A percentile compares a stretch with the other conserved stretches of the same genome.
These are phyloP conservation scores for Lutjanus argentimaculatus DNA, from an alignment of 2,797 vertebrate genomes.

Conservation along the genomic window DNA sequence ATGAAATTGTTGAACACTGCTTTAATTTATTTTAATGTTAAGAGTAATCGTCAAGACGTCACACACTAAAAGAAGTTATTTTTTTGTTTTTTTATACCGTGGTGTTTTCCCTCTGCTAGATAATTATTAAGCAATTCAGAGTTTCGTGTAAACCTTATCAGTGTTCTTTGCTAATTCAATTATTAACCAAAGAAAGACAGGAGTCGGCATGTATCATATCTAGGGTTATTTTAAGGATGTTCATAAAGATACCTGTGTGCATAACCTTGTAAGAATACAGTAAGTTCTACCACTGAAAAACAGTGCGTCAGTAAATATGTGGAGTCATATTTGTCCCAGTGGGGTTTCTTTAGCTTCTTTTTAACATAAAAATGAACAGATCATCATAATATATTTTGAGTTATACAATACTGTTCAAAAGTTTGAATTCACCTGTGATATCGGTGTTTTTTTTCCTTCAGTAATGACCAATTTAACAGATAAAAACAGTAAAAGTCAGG, in stretches of 20 bases:
- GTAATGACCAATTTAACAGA: no score
- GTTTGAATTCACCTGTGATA: no score
- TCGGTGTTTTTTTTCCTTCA: no score
- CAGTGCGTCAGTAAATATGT: no score
- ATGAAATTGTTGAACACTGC: background rate
- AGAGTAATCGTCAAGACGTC: background rate
- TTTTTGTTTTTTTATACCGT: background rate
- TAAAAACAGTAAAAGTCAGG: no score
- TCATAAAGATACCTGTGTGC: background rate
- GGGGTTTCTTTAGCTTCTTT: no score
- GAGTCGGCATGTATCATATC: slow-evolving; percentile 1
- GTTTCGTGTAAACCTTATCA: slow-evolving; percentile 44
- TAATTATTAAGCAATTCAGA: background rate
- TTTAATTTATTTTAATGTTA: background rate
- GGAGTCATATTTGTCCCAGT: no score
- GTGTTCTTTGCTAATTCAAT: slow-evolving; percentile 43
- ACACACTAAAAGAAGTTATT: background rate
- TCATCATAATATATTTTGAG: no score
- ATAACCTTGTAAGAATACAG: background rate
- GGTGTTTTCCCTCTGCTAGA: background rate
- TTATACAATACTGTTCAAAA: no score
- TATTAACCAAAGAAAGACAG: slow-evolving; percentile 53
- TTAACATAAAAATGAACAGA: no score
- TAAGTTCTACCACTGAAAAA: background rate
- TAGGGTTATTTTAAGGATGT: background rate